Conservation (phyloP, 2,888 invertebrate species). For the Aquatica leii region DNA sequence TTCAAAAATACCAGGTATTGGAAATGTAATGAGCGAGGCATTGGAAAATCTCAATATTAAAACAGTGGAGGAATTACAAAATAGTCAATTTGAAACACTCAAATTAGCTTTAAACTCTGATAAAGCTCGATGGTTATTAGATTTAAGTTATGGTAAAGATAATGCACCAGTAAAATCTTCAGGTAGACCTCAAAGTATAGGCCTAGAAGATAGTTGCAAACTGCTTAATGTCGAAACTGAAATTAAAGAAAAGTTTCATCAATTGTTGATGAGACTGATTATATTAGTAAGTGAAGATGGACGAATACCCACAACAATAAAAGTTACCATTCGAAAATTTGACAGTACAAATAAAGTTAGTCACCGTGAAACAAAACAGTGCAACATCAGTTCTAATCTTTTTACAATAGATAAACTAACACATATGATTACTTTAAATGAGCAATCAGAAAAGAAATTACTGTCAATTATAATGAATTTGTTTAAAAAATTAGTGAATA, state of each 20-base stretch:
- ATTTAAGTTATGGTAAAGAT: constrained; percentile 80
- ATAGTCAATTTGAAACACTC: constrained; percentile 66
- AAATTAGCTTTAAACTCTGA: constrained; percentile 69
- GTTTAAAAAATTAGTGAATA: constrained; percentile 77
- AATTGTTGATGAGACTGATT: constrained; percentile 73
- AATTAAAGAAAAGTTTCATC: constrained; percentile 75
- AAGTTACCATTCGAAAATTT: constrained; percentile 77
- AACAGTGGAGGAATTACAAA: constrained; percentile 74
- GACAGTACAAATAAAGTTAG: constrained; percentile 72
- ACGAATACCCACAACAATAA: constrained; percentile 77
- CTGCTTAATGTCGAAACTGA: constrained; percentile 76
- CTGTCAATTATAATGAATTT: constrained; percentile 76
- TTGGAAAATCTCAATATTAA: constrained; percentile 72
- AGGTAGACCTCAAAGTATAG: constrained; percentile 81
- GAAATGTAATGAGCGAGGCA: constrained; percentile 72
- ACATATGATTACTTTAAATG: constrained; percentile 59
- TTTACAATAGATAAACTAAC: constrained; percentile 58
- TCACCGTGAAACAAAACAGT: constrained; percentile 79
- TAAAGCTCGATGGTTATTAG: constrained; percentile 73
- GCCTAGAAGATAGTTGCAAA: constrained; percentile 81
- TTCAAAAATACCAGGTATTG: constrained; percentile 78
- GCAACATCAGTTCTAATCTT: constrained; percentile 73
- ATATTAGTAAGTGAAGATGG: constrained; percentile 80
- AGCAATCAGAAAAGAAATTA: constrained; percentile 70
- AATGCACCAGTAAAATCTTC: constrained; percentile 74